Evolutionary conservation across 2,888 invertebrate genomes (phyloP).

Genomic region (Megalurothrips usitatus): DNA sequence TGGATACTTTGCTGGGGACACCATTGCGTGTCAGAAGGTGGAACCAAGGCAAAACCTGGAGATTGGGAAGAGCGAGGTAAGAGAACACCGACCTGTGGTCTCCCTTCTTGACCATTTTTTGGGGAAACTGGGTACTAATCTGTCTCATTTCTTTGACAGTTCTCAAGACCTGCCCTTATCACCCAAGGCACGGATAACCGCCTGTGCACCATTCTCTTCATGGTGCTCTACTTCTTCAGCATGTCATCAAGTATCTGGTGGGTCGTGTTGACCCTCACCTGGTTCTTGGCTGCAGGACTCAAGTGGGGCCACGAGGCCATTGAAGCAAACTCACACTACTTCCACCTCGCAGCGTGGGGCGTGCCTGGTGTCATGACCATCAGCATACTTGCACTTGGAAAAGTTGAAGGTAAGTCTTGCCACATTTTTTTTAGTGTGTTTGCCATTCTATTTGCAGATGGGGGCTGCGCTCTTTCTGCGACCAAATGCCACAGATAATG

Average conservation of each 20-base stretch:
- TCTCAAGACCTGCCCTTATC: constrained; percentile 56
- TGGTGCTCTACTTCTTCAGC: constrained; percentile 93
- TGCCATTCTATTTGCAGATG: too few relatives aligned
- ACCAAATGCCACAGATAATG: too few relatives aligned
- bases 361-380: constrained; percentile 94
- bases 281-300: constrained; percentile 93
- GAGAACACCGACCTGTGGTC: too few relatives aligned
- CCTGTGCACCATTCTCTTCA: constrained; percentile 88
- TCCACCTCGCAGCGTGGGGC: constrained; percentile 97
- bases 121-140: constrained; percentile 21
- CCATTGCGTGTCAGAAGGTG: constrained; percentile 77
- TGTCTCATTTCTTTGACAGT: constrained; percentile 32
- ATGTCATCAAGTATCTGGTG: constrained; percentile 98
- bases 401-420: constrained; percentile 77
- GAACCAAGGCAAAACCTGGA: not conserved
- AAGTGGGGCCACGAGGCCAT: constrained; percentile 99
- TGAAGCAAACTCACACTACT: constrained; percentile 94
- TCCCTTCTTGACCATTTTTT: too few relatives aligned
- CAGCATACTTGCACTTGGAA: constrained; percentile 88
- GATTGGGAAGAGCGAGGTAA: not conserved
- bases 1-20: constrained; percentile 76
- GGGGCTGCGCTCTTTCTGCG: too few relatives aligned
- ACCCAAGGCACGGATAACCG: constrained; percentile 82
- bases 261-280: constrained; percentile 92
- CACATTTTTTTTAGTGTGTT: too few relatives aligned